Percentiles rank a stretch among this genome's conserved stretches.
These are phyloP conservation scores for Cromileptes altivelis DNA, from an alignment of 2,113 vertebrate species.

Conservation along the genomic window DNA sequence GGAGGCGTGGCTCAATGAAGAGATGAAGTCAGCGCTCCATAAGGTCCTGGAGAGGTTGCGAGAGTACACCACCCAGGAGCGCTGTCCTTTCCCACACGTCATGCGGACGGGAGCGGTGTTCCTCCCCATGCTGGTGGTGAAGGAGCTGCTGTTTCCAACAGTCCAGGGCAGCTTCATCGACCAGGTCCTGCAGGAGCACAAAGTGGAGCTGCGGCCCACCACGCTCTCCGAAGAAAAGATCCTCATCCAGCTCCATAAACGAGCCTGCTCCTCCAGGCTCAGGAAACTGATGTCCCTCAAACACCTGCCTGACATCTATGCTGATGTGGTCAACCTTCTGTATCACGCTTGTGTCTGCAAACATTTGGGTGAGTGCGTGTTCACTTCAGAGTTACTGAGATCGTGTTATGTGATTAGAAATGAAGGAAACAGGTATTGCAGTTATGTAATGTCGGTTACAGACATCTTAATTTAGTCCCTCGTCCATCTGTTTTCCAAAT, in stretches of 20 bases:
- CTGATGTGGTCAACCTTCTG: conserved; percentile 87
- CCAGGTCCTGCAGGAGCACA: conserved; percentile 93
- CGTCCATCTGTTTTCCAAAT: not conserved
- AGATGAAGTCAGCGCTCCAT: conserved; percentile 76
- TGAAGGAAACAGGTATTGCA: not conserved
- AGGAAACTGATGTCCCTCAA: conserved; percentile 93
- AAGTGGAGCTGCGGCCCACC: conserved; percentile 93
- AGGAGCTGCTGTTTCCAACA: conserved; percentile 92
- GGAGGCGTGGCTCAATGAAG: conserved; percentile 88
- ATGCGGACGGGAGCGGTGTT: conserved; percentile 91
- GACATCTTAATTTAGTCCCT: conserved; percentile 3
- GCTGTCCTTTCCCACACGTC: conserved; percentile 94
- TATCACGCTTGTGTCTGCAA: conserved; percentile 88
- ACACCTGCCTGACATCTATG: conserved; percentile 88
- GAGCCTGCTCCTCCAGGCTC: conserved; percentile 91
- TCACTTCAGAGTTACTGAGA: not conserved
- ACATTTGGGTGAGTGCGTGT: conserved; percentile 88
- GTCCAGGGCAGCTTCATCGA: conserved; percentile 88
- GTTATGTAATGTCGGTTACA: not conserved
- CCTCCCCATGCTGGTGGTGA: conserved; percentile 95
- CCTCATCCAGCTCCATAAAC: conserved; percentile 89
- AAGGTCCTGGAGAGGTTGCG: conserved; percentile 86
- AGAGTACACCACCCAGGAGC: conserved; percentile 82
- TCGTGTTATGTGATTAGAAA: not conserved
- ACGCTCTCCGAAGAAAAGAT: conserved; percentile 94